A percentile compares a stretch with the other conserved stretches of the same genome.
Evolutionary conservation across 2,797 vertebrate species (phyloP).

Genomic region (Sparus aurata): DNA sequence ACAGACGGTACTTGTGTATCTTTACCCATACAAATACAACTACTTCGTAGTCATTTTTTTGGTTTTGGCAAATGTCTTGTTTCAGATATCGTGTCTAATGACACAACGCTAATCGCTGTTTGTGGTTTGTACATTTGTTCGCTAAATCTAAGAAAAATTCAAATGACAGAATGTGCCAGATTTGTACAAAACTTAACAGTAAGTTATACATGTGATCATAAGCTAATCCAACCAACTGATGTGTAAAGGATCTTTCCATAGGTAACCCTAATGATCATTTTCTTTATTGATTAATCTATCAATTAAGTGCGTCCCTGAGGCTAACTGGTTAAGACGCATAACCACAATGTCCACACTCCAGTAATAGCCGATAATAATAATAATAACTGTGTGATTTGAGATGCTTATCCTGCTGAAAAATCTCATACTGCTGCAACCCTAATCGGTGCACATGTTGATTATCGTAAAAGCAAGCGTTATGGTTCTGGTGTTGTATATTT

Average conservation of each 20-base stretch:
- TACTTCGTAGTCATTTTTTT: neutral
- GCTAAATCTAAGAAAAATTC: neutral
- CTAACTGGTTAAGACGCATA: neutral
- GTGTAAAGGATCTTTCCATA: neutral
- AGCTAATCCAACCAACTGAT: neutral
- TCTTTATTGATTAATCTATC: neutral
- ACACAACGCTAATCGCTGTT: neutral
- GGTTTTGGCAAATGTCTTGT: neutral
- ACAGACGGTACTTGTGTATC: neutral
- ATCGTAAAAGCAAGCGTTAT: neutral
- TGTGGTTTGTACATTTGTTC: conserved; percentile 1
- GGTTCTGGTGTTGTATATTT: neutral
- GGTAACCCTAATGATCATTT: neutral
- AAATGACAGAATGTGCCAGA: neutral
- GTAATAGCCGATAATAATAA: neutral
- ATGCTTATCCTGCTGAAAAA: too few relatives aligned
- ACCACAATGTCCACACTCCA: neutral
- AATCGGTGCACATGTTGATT: neutral
- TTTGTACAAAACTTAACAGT: neutral
- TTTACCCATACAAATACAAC: neutral
- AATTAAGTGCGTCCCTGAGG: neutral
- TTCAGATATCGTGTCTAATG: neutral
- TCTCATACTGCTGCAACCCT: too few relatives aligned
- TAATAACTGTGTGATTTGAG: too few relatives aligned
- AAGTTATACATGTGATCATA: neutral